Base-by-base conservation (phyloP, 1,140 invertebrate species). In the Plutomurus gul region DNA sequence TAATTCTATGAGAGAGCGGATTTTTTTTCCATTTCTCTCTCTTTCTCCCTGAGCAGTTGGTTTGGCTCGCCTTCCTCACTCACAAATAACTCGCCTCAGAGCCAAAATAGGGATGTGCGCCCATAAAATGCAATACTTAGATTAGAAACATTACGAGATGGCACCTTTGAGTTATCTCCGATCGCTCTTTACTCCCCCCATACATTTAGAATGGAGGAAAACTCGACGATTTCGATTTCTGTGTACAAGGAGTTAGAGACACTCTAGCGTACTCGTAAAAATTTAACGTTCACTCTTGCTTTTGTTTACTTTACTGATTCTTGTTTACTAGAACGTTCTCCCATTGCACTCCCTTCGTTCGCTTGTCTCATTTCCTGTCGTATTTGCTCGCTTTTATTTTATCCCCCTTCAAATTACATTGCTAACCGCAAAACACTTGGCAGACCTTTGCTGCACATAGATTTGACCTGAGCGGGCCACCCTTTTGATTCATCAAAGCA, bases 81-180 rank as follows among this genome's bases (percentile, higher is more conserved):
- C n/a, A n/a, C n/a, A n/a, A n/a, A n/a, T n/a, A n/a, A n/a, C n/a
- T n/a, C n/a, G n/a, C n/a, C n/a, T n/a, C 2, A 18, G 46, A 49
- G 3, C 6, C n/a, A 18, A n/a, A 49, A 6, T 30, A 65, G 56
- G 11, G 36, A n/a, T n/a, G n/a, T 33, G 10, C 18, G 20, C 47
- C 25, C 25, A 65, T 65, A 65, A 65, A 65, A 65, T 65, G 25
- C 25, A 33, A 65, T 65, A 65, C n/a, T n/a, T n/a, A n/a, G 56
- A 65, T 65, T 65, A 36, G 25, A 65, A 65, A 36, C 56, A 65
- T 65, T 65, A 65, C 56, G 56, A 65, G 30, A 25, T 65, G 56
- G 27, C 51, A 60, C 51, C 51, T 60, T 30, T 33, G 16, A 65
- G 56, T 65, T 65, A 65, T 25, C 20, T 51, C 11, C 20, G 20